Base-by-base conservation (phyloP, 2,113 vertebrate species). In the Corythaixoides concolor region DNA sequence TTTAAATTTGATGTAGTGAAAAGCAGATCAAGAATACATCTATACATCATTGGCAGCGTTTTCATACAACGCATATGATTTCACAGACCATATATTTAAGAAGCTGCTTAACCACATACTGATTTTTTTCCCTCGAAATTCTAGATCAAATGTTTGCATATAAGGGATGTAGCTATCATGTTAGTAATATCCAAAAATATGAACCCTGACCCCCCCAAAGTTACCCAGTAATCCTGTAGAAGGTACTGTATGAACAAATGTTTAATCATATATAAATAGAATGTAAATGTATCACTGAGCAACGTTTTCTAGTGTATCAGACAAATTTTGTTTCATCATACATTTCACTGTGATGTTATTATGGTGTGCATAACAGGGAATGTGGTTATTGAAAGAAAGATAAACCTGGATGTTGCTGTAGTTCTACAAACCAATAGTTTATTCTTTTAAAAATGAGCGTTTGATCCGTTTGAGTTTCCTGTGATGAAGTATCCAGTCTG, bases 131-230 rank as follows among this genome's bases (percentile, higher is more conserved):
- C 98, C 95, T 98, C 96, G 96, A 98, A 98, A 98, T 98, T 97
- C 97, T 98, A 99, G 98, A 98, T 97, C 98, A 98, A 98, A 98
- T 98, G 97, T 98, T 98, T 98, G 98, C 98, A 97, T 98, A 97
- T 97, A 98, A 98, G 98, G 99, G 98, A 98, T 97, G 98, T 98
- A 99, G 98, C 97, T 99, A 98, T 98, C 97, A 98, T 98, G 98
- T 99, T 98, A 98, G 98, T 98, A 97, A 97, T 96, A 98, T 90
- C 84, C 90, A 93, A 97, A 96, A 97, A 90, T 97, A 96, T 92
- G 95, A 97, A 97, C 95, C 96, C 97, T 45, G 56, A 67, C 6
- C 89, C 37, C 91, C 91, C 21, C 14, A 2, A 96, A 96, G 97
- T 97, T 96, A 96, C 95, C 97, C 97, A 95, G 94, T 98, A 98